Evolutionary conservation across 2,797 vertebrate species (phyloP).

Genomic region (Kryptopterus vitreolus): DNA sequence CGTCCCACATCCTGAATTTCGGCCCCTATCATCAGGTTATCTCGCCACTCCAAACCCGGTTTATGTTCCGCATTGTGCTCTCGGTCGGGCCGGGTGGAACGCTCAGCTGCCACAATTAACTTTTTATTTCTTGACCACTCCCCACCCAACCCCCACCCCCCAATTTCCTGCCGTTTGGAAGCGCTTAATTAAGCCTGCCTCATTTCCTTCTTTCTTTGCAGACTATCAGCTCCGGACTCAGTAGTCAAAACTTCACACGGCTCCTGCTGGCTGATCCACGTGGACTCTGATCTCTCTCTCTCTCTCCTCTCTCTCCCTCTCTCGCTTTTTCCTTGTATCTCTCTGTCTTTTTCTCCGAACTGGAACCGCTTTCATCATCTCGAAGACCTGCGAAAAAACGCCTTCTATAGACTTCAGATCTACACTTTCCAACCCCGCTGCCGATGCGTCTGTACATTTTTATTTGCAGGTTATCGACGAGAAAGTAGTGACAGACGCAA

Average conservation of each 20-base stretch:
- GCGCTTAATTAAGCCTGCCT: constrained; percentile 74
- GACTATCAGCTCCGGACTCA: constrained; percentile 85
- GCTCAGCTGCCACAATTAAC: constrained; percentile 57
- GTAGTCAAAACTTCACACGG: constrained; percentile 58
- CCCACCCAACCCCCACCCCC: constrained; percentile 53
- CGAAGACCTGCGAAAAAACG: not conserved
- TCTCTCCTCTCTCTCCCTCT: not conserved
- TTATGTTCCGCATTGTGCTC: constrained; percentile 30
- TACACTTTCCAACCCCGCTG: not conserved
- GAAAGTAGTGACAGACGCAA: not conserved
- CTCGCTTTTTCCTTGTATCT: not conserved
- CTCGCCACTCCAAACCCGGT: constrained; percentile 21
- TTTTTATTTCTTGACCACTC: constrained; percentile 61
- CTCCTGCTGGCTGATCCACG: constrained; percentile 20
- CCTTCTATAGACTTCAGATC: not conserved
- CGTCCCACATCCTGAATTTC: constrained; percentile 27
- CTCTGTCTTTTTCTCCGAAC: not conserved
- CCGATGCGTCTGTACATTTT: not conserved
- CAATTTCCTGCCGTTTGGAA: constrained; percentile 63
- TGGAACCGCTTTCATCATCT: not conserved
- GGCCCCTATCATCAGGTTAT: constrained; percentile 27
- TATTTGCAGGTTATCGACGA: not conserved
- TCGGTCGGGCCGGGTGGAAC: constrained; percentile 39
- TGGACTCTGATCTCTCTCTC: constrained; percentile 10
- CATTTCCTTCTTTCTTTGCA: constrained; percentile 73